phyloP scores from a whole-genome alignment of 2,797 vertebrate species.

The Silurus aristotelis region DNA sequence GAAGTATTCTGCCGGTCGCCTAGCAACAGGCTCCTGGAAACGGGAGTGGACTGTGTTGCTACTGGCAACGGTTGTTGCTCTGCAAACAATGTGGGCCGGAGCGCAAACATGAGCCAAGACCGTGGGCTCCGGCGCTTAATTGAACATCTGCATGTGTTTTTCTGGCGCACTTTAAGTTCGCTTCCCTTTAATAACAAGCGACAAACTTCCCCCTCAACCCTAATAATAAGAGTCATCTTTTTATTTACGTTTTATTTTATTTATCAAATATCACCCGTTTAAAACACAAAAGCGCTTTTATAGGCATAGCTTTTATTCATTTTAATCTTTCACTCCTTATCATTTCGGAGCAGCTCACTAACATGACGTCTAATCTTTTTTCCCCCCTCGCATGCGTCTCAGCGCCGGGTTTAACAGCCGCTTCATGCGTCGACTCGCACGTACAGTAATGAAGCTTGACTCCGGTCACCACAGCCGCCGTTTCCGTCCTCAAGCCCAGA shows the following conservation, averaged over 20 bases:
- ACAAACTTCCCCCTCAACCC: neutral
- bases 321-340: neutral
- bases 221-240: neutral
- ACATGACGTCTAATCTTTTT: slow-evolving; percentile 14
- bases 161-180: slow-evolving; percentile 68
- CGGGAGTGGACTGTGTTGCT: slow-evolving; percentile 89
- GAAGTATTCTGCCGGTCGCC: slow-evolving; percentile 90
- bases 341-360: slow-evolving; percentile 45
- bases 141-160: slow-evolving; percentile 93
- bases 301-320: neutral
- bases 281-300: neutral
- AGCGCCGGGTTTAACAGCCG: neutral
- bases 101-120: slow-evolving; percentile 85
- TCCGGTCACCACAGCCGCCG: slow-evolving; percentile 44
- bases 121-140: slow-evolving; percentile 81
- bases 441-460: slow-evolving; percentile 57
- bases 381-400: slow-evolving; percentile 29
- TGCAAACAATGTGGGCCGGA: slow-evolving; percentile 92
- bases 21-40: slow-evolving; percentile 89
- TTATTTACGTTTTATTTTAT: neutral
- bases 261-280: neutral
- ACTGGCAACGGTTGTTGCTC: slow-evolving; percentile 94
- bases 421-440: slow-evolving; percentile 48
- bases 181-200: slow-evolving; percentile 50
- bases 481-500: slow-evolving; percentile 54